Evolutionary conservation across 2,888 invertebrate species (phyloP), one percentile per base, ranked within the genome.

Genomic region (Drosophila paranaensis): DNA sequence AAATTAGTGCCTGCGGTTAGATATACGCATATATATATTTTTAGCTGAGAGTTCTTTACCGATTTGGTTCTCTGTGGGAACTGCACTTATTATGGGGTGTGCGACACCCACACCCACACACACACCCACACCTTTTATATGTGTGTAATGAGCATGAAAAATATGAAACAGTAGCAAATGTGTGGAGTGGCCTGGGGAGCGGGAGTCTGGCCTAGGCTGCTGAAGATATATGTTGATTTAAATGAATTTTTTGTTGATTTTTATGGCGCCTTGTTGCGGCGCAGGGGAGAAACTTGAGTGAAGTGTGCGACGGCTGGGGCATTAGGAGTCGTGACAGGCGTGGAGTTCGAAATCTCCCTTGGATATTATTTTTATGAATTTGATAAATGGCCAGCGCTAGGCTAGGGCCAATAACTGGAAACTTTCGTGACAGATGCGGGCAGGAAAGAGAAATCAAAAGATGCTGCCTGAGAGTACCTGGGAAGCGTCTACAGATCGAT

Each of bases 181-280:
- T 84, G 68, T n/a, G 42, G 55, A 63, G 60, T 54, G 51, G 48
- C 27, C 13, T 3, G 13, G 39, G 55, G 33, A 2, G 27, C 20
- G 42, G 39, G 10, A 35, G n/a, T 40, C 16, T 56, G 69, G 75
- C 33, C 33, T 75, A 62, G 51, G 53, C 43, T 43, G 10, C 46
- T 25, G 20, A 85, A 80, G 86, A 86, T 83, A 88, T 88, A 85
- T 86, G 86, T 77, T 85, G 77, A 86, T 86, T 88, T 85, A 86
- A 86, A 86, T 86, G 88, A 86, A 86, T 86, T 86, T 81, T 77
- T 79, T 83, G 83, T 86, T 86, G 85, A 86, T 86, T 88, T 86
- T 86, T 85, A 87, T 85, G 88, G 82, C 81, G 84, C 84, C 82
- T 74, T 71, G 73, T 68, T 61, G 27, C 25, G 25, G 39, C 57